Base-by-base conservation (phyloP, 2,888 invertebrate genomes). In the Eugnorisma glareosa region DNA sequence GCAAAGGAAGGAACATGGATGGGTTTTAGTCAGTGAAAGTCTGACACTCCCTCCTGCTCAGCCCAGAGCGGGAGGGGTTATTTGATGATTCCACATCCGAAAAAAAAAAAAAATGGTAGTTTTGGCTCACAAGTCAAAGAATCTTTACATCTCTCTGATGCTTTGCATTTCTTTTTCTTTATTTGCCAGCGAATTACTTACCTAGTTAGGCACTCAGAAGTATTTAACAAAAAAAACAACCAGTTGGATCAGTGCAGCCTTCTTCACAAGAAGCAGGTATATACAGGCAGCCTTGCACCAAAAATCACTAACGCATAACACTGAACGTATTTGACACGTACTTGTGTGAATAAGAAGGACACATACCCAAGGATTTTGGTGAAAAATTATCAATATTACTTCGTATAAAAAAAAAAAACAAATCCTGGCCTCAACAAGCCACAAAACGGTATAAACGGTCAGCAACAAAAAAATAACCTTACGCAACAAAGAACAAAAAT, bases 401-500 rank as follows among this genome's bases (percentile, higher is more conserved):
- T 57, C 28, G 2, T 7, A 6, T 6, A 15, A 28, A 28, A n/a
- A 51, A n/a, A n/a, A 13, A 54, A 28, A 28, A 7, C 18, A 3
- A 31, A 31, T 21, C 21, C 10, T 31, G 61, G 18, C n/a, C 15
- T 64, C n/a, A 43, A 5, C 10, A 57, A 69, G 21, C 61, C 28
- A 35, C 28, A 59, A 57, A 48, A n/a, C n/a, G 40, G 48, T 0
- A 11, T 28, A 28, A 79, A 51, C 18, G 48, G 18, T 8, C 43
- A 54, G 13, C 21, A 59, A 28, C 7, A 67, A 57, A 81, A 70
- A 71, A n/a, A 15, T 15, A 15, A 31, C n/a, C 24, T 8, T 10
- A 69, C 54, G 35, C 10, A 48, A 61, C 31, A 79, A 45, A 45
- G 28, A 54, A 75, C 68, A 81, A 73, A 77, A 81, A 63, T 78